These are phyloP conservation scores for Prunella fulvescens DNA, from an alignment of 2,113 vertebrate species.

Conservation along the genomic window DNA sequence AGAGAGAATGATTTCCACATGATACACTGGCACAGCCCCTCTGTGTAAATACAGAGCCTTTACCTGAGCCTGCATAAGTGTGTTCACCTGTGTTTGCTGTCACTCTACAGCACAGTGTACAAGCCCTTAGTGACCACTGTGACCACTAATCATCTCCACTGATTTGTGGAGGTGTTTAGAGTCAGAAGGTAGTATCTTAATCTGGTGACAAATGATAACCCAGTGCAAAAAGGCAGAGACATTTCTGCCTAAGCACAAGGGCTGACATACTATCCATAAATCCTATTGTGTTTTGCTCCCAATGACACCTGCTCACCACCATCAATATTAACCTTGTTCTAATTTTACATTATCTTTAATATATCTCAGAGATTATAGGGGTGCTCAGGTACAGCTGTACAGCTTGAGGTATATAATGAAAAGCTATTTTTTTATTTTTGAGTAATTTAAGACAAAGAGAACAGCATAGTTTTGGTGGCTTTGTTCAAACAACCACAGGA, in stretches of 20 bases:
- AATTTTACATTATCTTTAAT: background rate
- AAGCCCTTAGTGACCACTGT: background rate
- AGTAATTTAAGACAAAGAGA: background rate
- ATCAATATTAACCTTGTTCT: background rate
- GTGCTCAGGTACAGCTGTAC: background rate
- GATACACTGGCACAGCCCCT: background rate
- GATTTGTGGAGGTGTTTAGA: background rate
- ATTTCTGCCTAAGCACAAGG: background rate
- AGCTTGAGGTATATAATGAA: background rate
- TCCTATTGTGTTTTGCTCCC: background rate
- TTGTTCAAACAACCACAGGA: background rate
- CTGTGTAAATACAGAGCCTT: background rate
- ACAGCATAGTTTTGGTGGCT: rapidly evolving
- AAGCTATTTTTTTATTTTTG: background rate
- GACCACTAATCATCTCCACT: background rate
- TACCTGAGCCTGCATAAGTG: background rate
- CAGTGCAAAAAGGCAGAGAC: background rate
- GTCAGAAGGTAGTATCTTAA: background rate
- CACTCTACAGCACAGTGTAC: background rate
- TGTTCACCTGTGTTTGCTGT: rapidly evolving
- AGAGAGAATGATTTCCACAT: background rate
- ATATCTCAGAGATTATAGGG: background rate
- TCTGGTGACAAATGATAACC: background rate
- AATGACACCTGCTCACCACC: background rate
- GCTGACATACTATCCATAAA: background rate